These are phyloP conservation scores for Berghia stephanieae DNA, from an alignment of 1,140 invertebrate species.

Conservation along the genomic window DNA sequence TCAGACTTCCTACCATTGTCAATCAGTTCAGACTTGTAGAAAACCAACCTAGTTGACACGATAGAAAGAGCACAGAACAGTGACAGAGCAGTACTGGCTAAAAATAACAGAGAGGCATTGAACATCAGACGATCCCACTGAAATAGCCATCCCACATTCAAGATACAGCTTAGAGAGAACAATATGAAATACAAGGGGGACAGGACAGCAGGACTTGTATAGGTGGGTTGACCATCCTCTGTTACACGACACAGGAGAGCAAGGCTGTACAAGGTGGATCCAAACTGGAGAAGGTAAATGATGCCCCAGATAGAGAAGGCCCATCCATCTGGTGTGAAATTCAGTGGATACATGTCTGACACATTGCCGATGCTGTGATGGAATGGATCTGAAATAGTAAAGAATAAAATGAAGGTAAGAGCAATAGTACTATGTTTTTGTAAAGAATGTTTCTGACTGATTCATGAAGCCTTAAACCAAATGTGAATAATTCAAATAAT, in stretches of 20 bases:
- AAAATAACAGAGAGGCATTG: slow-evolving; percentile 35
- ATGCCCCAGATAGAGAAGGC: slow-evolving; percentile 61
- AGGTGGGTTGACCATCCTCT: slow-evolving; percentile 41
- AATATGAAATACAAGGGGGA: slow-evolving; percentile 39
- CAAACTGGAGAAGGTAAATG: slow-evolving; percentile 56
- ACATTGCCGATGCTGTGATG: slow-evolving; percentile 47
- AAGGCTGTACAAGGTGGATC: slow-evolving; percentile 50
- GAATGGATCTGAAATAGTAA: slow-evolving; percentile 49
- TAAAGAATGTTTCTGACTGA: not conserved
- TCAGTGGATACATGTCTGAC: slow-evolving; percentile 43
- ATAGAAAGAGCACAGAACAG: slow-evolving; percentile 48
- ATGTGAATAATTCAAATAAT: not conserved
- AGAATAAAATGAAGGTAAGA: not conserved
- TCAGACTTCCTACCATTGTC: slow-evolving; percentile 41
- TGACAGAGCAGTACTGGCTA: slow-evolving; percentile 44
- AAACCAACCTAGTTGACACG: slow-evolving; percentile 41
- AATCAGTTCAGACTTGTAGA: slow-evolving; percentile 36
- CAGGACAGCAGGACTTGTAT: slow-evolving; percentile 42
- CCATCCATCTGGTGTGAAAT: slow-evolving; percentile 59
- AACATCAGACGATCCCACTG: slow-evolving; percentile 50
- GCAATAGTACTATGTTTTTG: not conserved
- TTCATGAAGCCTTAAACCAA: not conserved
- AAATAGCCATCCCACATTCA: slow-evolving; percentile 59
- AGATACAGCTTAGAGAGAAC: slow-evolving; percentile 46
- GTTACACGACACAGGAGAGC: slow-evolving; percentile 45